Evolutionary conservation across 1,140 invertebrate species (phyloP), one percentile per base, ranked within the genome.

Genomic region (Trypoxylus dichotomus): DNA sequence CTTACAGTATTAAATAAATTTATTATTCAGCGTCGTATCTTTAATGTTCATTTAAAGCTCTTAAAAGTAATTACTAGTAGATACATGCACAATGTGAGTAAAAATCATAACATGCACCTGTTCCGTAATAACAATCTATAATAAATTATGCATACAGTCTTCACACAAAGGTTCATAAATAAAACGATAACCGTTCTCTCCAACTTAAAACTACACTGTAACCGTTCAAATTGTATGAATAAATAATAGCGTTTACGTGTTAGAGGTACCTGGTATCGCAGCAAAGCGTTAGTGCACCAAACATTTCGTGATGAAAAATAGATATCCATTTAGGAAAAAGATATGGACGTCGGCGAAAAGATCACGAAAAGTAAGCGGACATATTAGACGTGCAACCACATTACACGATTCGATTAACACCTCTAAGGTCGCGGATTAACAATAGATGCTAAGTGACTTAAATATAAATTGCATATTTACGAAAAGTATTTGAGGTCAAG

Each of bases 141-240:
- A 63, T 63, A 63, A 63, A 63, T 63, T 63, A 63, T 63, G n/a
- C 24, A 63, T 24, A 19, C 60, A 63, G 60, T 63, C 60, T 63
- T 63, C 60, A 63, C 19, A 63, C 60, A 63, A 63, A 19, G 19
- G 60, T 63, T 63, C 60, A 63, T 63, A 63, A 63, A 63, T 63
- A 63, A 63, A 63, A 63, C 21, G 19, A 63, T 63, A 63, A 63
- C 60, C 21, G 21, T 63, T 63, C 60, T 7, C 21, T 47, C 13
- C 24, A 63, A 63, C 25, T 63, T 63, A 63, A 58, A 63, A 63
- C 60, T 63, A 63, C 60, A 63, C 21, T 27, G 19, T 63, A 63
- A 63, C n/a, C 60, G 60, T 63, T 63, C 60, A 63, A 19, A 63
- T 63, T 63, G 60, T 19, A 63, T 63, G 60, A 63, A 63, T 63